Evolutionary conservation across 2,797 vertebrate species (phyloP), one percentile per base, ranked within the genome.

Genomic region (Lophius americanus): DNA sequence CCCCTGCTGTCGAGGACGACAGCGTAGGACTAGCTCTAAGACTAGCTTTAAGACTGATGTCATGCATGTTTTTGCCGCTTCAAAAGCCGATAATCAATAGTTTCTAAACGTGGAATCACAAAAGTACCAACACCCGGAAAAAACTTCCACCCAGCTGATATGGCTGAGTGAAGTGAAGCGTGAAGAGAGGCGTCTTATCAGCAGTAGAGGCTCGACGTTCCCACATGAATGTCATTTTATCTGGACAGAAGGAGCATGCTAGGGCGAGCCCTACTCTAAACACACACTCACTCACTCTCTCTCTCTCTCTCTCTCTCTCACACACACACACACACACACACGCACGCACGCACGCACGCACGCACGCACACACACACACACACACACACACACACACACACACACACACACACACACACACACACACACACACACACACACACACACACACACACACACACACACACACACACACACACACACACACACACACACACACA

Each of bases 181-280:
- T 58, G 51, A 55, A 14, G 60, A 41, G 56, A 72, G 9, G 0
- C 0, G 11, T 61, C 48, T 76, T 81, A 76, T 70, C 79, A 66
- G 60, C 64, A 57, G 36, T 2, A 13, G 39, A 60, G 32, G 47
- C 43, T 42, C 70, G 49, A 41, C 33, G 39, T 57, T 73, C 64
- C 71, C 76, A 56, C 39, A 51, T 32, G 51, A 70, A 70, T 36
- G 63, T 14, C 57, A 48, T 76, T 49, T 78, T 82, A 87, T 76
- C 71, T 58, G 7, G 47, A 41, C 44, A 38, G 49, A 39, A 23
- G 23, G 1, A 23, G 23, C 23, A 23, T 46, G 38, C 49, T 49
- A 48, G 5, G 6, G 36, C 55, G 23, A 51, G 39, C 10, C 23
- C 23, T 23, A 41, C 35, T 37, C 41, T 48, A 43, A 67, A 68